phyloP scores from a whole-genome alignment of 2,797 vertebrate genomes.

The Mallotus villosus region DNA sequence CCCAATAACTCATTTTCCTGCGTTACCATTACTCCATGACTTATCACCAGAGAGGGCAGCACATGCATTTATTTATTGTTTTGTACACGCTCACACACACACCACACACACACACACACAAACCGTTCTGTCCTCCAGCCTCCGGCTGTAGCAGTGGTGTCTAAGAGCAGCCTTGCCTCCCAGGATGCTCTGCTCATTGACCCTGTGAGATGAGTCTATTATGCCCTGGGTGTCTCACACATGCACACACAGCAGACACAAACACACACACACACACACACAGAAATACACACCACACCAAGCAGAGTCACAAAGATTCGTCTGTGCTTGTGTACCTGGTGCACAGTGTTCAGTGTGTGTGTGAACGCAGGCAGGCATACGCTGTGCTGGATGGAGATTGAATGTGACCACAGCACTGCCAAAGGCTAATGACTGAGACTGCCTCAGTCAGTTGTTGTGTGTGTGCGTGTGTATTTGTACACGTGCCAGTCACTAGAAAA shows the following conservation, averaged over 20 bases:
- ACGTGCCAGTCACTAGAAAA: background rate
- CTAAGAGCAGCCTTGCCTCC: background rate
- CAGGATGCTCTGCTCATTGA: constrained; percentile 6
- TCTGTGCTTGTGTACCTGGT: too few relatives aligned
- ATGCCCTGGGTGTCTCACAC: background rate
- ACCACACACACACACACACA: background rate
- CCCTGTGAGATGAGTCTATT: background rate
- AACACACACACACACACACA: background rate
- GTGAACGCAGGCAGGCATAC: background rate
- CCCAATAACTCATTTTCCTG: background rate
- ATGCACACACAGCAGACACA: background rate
- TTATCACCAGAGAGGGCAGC: background rate
- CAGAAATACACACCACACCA: background rate
- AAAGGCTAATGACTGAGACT: constrained; percentile 22
- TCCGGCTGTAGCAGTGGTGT: background rate
- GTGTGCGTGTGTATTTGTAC: background rate
- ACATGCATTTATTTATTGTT: background rate
- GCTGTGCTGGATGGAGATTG: constrained; percentile 6
- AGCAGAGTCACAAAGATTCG: background rate
- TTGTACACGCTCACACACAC: background rate
- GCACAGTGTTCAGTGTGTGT: background rate
- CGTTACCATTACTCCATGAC: background rate
- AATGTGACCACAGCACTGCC: constrained; percentile 9
- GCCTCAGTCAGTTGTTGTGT: background rate
- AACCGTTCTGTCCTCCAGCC: background rate